Base-by-base conservation (phyloP, 2,113 vertebrate genomes). In the Bos javanicus region DNA sequence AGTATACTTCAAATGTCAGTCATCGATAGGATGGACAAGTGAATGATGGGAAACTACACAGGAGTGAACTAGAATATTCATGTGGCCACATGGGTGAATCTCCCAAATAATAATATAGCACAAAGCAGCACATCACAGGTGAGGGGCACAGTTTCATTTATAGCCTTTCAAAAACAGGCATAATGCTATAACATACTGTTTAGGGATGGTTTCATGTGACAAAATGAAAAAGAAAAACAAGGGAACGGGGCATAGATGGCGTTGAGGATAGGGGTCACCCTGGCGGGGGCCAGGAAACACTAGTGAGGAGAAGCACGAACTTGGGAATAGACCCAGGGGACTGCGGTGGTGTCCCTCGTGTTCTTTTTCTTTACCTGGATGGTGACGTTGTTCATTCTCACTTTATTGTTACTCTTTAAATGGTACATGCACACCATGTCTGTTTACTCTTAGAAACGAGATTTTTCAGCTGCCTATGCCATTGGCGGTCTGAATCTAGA, bases 381-480 rank as follows among this genome's bases (percentile, higher is more conserved):
- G 62, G 5, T 50, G 36, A 10, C 60, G 0, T 62, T 82, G 8
- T 62, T 76, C 13, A 5, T 84, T 43, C 74, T 60, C 16, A 6
- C 64, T 62, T n/a, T 39, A 33, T 43, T 7, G 3, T 4, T 59
- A 8, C 5, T 36, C 43, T 84, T 74, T 33, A 71, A 33, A 46
- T 3, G 25, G 57, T 46, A 4, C 12, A 1, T 14, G 8, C 2
- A 1, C 3, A n/a, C 11, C 19, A 7, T 60, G 26, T 94, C 81
- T 94, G 90, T 95, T 88, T 60, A 33, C 96, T 84, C 81, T 93
- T 46, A 6, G 16, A 46, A 56, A 56, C 0, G 62, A 90, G 39
- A 56, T 95, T 76, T 78, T 76, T 23, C 48, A 64, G 33, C 36
- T 2, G 11, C 2, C 0, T 25, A 0, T 64, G 15, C 57, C 82